Evolutionary conservation across 1,140 invertebrate species (phyloP).

Genomic region (Drosophila elegans): DNA sequence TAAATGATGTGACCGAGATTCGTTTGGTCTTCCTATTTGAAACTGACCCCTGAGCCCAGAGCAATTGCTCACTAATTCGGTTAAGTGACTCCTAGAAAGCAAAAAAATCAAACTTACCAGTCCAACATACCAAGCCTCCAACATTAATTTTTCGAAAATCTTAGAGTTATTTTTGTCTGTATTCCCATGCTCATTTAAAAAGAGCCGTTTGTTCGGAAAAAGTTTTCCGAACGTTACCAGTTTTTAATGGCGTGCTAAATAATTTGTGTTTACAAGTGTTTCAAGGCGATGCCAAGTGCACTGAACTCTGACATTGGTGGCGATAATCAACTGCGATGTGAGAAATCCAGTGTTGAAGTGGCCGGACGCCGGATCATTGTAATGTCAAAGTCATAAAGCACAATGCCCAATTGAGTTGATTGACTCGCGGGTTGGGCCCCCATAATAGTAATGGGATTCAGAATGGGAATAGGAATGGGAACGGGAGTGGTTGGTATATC

Average conservation of each 20-base stretch:
- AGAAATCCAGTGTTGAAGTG: constrained; percentile 63
- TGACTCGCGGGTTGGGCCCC: constrained; percentile 64
- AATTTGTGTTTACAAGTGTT: constrained; percentile 65
- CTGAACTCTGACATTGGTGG: constrained; percentile 48
- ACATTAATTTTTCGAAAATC: constrained; percentile 42
- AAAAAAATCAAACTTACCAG: not conserved
- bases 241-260: constrained; percentile 78
- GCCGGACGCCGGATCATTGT: constrained; percentile 36
- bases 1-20: not conserved
- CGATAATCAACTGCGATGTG: constrained; percentile 32
- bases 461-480: constrained; percentile 1
- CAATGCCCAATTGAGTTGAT: constrained; percentile 64
- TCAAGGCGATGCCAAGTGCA: constrained; percentile 57
- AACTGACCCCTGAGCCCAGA: constrained; percentile 12
- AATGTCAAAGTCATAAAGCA: constrained; percentile 67
- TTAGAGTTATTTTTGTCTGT: constrained; percentile 23
- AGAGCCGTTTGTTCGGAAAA: constrained; percentile 49
- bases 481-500: constrained; percentile 16
- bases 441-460: constrained; percentile 36
- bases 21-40: not conserved
- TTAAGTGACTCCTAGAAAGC: not conserved
- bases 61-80: constrained; percentile 17
- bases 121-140: not conserved
- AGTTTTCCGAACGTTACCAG: constrained; percentile 37
- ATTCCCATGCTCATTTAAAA: constrained; percentile 51